Conservation (phyloP, 2,113 vertebrate genomes). For the Eudyptes chrysolophus region DNA sequence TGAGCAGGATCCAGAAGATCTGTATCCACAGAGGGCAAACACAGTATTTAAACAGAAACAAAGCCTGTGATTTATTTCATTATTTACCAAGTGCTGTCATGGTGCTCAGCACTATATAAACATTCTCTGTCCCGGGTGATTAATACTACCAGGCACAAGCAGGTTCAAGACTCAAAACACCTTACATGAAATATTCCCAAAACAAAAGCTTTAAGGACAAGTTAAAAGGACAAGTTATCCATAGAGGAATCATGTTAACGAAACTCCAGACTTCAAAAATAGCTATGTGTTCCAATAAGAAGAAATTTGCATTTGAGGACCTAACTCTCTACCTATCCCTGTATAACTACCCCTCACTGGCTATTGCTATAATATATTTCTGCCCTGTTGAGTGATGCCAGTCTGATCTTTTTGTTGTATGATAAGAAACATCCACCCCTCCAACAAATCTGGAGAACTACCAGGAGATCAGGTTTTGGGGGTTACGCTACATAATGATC, state of each 20-base stretch:
- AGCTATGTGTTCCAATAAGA: not conserved
- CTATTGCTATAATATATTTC: not conserved
- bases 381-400: not conserved
- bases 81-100: conserved; percentile 52
- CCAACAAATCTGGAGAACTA: not conserved
- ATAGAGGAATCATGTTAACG: not conserved
- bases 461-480: not conserved
- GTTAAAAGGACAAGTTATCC: not conserved
- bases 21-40: conserved; percentile 25
- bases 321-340: not conserved
- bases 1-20: conserved; percentile 33
- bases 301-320: not conserved
- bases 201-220: not conserved
- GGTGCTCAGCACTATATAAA: conserved; percentile 38
- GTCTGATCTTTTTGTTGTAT: not conserved
- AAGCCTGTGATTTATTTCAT: conserved; percentile 40
- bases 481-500: not conserved
- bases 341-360: not conserved
- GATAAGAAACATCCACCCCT: not conserved
- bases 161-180: not conserved
- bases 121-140: not conserved
- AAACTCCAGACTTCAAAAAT: not conserved
- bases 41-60: conserved; percentile 32
- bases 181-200: not conserved
- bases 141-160: conserved; percentile 9